Evolutionary conservation across 1,140 invertebrate species (phyloP), one percentile per base, ranked within the genome.

Genomic region (Pseudachorutes palmiensis): DNA sequence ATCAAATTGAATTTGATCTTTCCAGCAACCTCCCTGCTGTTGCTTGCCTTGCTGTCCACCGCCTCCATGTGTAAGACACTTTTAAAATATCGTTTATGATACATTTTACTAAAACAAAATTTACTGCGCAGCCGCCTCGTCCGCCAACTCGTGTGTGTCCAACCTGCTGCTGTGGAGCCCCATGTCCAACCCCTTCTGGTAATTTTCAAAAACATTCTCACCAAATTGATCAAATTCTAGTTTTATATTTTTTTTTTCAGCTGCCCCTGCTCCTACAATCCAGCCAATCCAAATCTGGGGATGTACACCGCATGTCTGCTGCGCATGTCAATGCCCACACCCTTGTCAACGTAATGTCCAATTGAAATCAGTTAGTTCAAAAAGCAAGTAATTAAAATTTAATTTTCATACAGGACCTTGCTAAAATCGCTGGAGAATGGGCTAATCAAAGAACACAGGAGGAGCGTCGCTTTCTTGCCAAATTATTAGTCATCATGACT

Each of bases 281-380:
- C 51, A 55, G 24, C 51, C 51, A 16, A 55, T 55, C 24, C 51
- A 55, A 55, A 55, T 55, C 51, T 55, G 51, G 51, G 51, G 51
- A 3, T 55, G 51, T 55, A 55, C 51, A 5, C 51, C 51, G 12
- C 51, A 55, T 55, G 51, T 55, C 24, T 55, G 51, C 51, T 55
- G 51, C 24, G 51, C 51, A 45, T 45, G 36, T 45, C 36, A 9
- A 45, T 19, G 9, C 9, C 36, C 36, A 19, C 36, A 9, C 9
- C 9, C 9, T 45, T 45, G 36, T 45, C 36, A n/a, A n/a, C n/a
- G n/a, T n/a, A n/a, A n/a, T n/a, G n/a, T n/a, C n/a, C n/a, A n/a
- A n/a, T n/a, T n/a, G n/a, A n/a, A n/a, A n/a, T n/a, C n/a, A n/a
- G n/a, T n/a, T n/a, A n/a, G n/a, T n/a, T n/a, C n/a, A n/a, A n/a